Conservation (phyloP, 2,113 vertebrate species). For the Dinomys branickii region DNA sequence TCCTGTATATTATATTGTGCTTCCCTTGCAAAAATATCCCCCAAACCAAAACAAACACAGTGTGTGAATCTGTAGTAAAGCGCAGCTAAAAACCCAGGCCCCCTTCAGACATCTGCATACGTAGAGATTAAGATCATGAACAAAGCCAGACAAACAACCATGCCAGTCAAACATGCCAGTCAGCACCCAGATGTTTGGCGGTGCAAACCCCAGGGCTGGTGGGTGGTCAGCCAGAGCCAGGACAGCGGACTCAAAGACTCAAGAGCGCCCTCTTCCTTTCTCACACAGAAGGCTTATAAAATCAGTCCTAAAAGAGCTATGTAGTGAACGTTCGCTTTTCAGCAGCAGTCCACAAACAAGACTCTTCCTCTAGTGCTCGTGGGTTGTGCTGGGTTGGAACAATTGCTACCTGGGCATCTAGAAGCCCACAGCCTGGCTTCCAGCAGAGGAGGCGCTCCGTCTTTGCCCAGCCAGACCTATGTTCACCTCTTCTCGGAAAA, state of each 20-base stretch:
- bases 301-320: not conserved
- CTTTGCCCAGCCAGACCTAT: not conserved
- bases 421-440: not conserved
- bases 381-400: not conserved
- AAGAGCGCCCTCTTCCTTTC: not conserved
- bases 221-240: accelerated
- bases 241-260: not conserved
- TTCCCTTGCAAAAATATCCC: too few species aligned
- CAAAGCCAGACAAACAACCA: not conserved
- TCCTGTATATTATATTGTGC: too few species aligned
- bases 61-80: not conserved
- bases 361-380: not conserved
- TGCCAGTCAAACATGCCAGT: not conserved
- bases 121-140: not conserved
- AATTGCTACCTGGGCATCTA: accelerated
- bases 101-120: not conserved
- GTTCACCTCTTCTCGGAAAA: not conserved
- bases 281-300: accelerated
- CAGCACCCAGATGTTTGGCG: not conserved
- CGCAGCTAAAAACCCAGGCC: not conserved
- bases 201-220: accelerated
- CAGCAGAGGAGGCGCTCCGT: not conserved
- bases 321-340: not conserved
- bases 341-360: not conserved
- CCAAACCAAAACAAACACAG: not conserved